Percentiles rank a stretch among this genome's conserved stretches.
These are phyloP conservation scores for Pheosia gnoma DNA, from an alignment of 2,888 invertebrate species.

Conservation along the genomic window DNA sequence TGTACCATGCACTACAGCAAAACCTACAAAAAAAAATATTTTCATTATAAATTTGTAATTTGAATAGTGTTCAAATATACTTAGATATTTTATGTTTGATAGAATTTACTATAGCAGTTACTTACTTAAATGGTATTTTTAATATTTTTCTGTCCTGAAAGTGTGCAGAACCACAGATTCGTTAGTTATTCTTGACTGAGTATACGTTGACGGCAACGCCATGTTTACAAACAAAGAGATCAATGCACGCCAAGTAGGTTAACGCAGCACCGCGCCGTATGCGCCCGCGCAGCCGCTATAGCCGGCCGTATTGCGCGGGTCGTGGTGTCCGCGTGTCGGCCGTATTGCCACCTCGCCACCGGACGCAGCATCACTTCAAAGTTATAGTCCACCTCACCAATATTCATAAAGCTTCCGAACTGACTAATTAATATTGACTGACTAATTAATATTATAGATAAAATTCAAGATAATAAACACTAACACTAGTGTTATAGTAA, in stretches of 20 bases:
- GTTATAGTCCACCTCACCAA: conserved; percentile 21
- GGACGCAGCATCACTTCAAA: conserved; percentile 16
- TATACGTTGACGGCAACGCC: conserved; percentile 59
- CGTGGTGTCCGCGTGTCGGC: conserved; percentile 60
- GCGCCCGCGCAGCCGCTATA: conserved; percentile 46
- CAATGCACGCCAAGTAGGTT: conserved; percentile 83
- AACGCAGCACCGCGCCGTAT: conserved; percentile 61
- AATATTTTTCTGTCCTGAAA: background rate
- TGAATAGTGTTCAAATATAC: no score
- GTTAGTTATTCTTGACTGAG: conserved; percentile 31
- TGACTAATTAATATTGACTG: background rate
- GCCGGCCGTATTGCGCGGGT: conserved; percentile 74
- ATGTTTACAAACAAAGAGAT: conserved; percentile 85
- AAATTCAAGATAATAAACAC: no score
- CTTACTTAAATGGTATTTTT: no score
- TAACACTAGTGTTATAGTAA: conserved; percentile 5
- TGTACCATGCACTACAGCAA: no score
- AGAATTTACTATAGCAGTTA: no score
- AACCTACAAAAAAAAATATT: no score
- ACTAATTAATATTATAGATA: background rate
- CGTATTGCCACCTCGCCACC: conserved; percentile 28
- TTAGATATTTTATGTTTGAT: no score
- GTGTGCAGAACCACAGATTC: conserved; percentile 38
- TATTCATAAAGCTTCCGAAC: background rate
- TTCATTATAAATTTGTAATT: no score